Base-by-base conservation (phyloP, 2,888 invertebrate species). In the Dryadula phaetusa region DNA sequence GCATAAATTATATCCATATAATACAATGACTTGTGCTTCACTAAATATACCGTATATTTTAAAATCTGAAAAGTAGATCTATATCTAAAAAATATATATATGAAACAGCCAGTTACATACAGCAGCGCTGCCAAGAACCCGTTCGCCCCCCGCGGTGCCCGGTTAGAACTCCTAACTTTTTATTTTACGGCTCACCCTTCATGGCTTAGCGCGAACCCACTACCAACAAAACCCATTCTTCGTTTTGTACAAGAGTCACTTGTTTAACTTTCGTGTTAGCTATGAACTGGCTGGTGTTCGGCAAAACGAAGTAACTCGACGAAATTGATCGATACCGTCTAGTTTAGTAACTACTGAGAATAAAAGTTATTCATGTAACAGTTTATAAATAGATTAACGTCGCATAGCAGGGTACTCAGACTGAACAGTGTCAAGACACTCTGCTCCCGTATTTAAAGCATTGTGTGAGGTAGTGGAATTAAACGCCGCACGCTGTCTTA, bases 131-230 rank as follows among this genome's bases (percentile, higher is more conserved):
- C 82, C 84, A 80, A 82, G 86, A 92, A 91, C 91, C 86, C 88
- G 91, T 82, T 88, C 83, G 85, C 82, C 86, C 87, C 86, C 85
- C 83, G 84, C 80, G 84, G 82, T 85, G 90, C 84, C 89, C 90
- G 90, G 91, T 91, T 90, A 90, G 90, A 90, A 88, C 81, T 88
- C 88, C 87, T 85, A 88, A 88, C 88, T 89, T 90, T 91, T 91
- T 90, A 86, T 90, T 92, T 88, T 84, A 82, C 84, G 81, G 84
- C 82, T 86, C 86, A 87, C 90, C 90, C 91, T 89, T 85, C 85
- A 86, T 84, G 85, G 86, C 85, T 88, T 87, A 88, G 88, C 88
- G 88, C 87, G 88, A 89, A 86, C 87, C 88, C 86, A 85, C 86
- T 83, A 83, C 83, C 84, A 80, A 80, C 80, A 70, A 69, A 72